Evolutionary conservation across 2,113 vertebrate species (phyloP).

Genomic region (Turnix velox): DNA sequence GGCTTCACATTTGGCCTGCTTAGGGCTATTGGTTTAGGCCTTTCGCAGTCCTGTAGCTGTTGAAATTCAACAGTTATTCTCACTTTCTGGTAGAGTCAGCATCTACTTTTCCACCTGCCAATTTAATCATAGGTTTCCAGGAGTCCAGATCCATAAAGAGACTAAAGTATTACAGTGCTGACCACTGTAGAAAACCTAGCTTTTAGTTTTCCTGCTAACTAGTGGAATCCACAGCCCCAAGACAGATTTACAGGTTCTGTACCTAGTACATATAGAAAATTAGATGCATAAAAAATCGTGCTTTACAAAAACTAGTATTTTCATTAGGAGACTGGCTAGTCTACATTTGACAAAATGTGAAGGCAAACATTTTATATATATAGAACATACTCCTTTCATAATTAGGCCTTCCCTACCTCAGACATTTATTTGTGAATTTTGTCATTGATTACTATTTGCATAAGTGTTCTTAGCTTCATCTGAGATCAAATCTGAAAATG

Average conservation of each 20-base stretch:
- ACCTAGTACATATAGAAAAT: neutral
- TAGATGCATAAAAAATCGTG: neutral
- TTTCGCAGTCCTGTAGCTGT: neutral
- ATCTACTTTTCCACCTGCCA: conserved; percentile 16
- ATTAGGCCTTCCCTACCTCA: neutral
- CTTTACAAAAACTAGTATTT: neutral
- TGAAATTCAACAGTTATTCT: conserved; percentile 33
- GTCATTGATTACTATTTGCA: neutral
- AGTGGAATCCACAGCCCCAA: neutral
- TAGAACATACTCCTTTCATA: neutral
- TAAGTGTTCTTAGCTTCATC: neutral
- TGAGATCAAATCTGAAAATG: neutral
- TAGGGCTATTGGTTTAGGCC: neutral
- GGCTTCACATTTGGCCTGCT: conserved; percentile 16
- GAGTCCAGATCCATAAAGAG: neutral
- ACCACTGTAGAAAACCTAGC: neutral
- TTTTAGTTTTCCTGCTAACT: neutral
- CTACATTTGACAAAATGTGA: neutral
- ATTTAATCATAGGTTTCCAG: neutral
- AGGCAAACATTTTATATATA: neutral
- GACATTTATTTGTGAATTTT: neutral
- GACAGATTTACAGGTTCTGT: neutral
- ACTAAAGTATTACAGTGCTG: neutral
- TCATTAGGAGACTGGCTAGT: neutral
- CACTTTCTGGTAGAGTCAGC: conserved; percentile 19